Base-by-base conservation (phyloP, 2,888 invertebrate genomes). In the Melipona bicolor region DNA sequence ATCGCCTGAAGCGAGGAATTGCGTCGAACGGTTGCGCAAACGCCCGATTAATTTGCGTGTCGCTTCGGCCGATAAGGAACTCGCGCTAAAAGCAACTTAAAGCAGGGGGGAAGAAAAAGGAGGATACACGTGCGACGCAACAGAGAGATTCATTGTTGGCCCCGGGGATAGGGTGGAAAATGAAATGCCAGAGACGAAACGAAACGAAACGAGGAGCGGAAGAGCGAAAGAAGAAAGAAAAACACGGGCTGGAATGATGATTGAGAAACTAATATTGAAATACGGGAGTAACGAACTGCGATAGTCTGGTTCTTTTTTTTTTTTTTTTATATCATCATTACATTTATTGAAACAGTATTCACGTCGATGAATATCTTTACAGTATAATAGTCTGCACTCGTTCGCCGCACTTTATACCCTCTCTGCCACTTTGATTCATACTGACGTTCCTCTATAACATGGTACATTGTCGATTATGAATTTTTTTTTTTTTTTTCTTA, bases 311-410 rank as follows among this genome's bases (percentile, higher is more conserved):
- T 24, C 24, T 36, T 36, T 11, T 43, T 43, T 43, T 43, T 43
- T 36, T 43, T 43, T 43, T 83, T 87, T 89, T 89, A 90, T 89
- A 91, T 92, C 90, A 92, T 93, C 89, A 90, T 92, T 93, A 93
- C 93, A 93, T 93, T 92, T 93, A 93, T 93, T 93, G 91, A 93
- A 93, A 93, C 93, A 93, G 91, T 92, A 91, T 91, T 91, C 92
- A 92, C 93, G 92, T 91, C 92, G 91, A 93, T 90, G 92, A 90
- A 92, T 93, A 92, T 91, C 88, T 91, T 91, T 91, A 92, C 92
- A 92, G 88, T 92, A 91, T 90, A 87, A 83, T 92, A 88, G 89
- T 86, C 86, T 76, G 84, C 87, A 79, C 59, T 89, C 87, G 72
- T 52, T 86, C 84, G 75, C n/a, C 77, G 54, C 74, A 71, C 24